A percentile compares a stretch with the other conserved stretches of the same genome.
Conservation (phyloP, 23 tunicate species). For the Phallusia fumigata region DNA sequence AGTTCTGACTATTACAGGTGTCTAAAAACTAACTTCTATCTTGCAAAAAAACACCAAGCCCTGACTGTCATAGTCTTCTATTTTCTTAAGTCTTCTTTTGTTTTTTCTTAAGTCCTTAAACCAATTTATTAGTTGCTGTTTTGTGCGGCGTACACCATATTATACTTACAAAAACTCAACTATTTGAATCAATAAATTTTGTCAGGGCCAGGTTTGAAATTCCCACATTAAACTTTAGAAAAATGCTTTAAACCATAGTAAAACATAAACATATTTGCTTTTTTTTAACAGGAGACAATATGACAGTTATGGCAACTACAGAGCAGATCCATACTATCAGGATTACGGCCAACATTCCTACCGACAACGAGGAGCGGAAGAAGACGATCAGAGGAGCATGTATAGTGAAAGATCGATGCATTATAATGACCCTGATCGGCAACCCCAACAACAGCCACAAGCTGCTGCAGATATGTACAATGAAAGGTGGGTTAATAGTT, state of each 20-base stretch:
- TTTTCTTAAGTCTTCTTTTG: too few species aligned
- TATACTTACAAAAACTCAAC: too few species aligned
- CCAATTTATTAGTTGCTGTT: too few species aligned
- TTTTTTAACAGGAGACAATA: not conserved
- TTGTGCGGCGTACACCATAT: too few species aligned
- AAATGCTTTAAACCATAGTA: not conserved
- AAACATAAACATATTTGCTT: not conserved
- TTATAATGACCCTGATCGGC: conserved; percentile 2
- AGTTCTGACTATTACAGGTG: conserved; percentile 4
- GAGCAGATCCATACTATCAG: not conserved
- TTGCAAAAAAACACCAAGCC: too few species aligned
- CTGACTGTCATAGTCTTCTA: too few species aligned
- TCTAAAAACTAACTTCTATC: not conserved
- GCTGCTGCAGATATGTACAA: not conserved
- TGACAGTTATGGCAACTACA: not conserved
- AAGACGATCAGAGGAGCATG: conserved; percentile 17
- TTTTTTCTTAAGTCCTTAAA: too few species aligned
- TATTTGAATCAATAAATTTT: too few species aligned
- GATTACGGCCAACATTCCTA: not conserved
- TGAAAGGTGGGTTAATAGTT: too few species aligned
- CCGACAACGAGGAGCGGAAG: not conserved
- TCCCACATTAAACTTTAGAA: too few species aligned
- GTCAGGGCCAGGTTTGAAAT: too few species aligned
- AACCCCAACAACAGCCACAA: not conserved
- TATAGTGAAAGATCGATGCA: conserved; percentile 18